Conservation (phyloP, 1,140 invertebrate species). For the Ctenoplectra terminalis region DNA sequence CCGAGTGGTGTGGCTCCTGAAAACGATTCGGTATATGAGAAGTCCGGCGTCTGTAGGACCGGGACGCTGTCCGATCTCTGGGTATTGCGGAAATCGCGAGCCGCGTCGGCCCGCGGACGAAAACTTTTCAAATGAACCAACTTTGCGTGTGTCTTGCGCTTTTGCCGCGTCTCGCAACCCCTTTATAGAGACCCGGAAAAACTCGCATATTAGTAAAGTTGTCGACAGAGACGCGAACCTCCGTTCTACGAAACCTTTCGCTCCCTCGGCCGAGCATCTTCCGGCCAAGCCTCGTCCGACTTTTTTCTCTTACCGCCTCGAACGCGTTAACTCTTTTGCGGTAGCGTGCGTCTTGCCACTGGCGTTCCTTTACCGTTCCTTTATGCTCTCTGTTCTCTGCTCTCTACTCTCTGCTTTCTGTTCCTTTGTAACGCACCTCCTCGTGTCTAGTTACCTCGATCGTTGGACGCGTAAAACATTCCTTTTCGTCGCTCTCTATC, state of each 20-base stretch:
- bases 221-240: slow-evolving; percentile 48
- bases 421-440: too few species aligned
- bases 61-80: background rate
- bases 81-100: slow-evolving; percentile 69
- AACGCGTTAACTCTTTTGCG: background rate
- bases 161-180: slow-evolving; percentile 59
- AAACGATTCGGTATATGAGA: slow-evolving; percentile 53
- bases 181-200: slow-evolving; percentile 43
- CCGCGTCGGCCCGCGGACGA: slow-evolving; percentile 39
- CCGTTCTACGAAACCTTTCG: background rate
- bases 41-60: background rate
- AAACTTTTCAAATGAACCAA: slow-evolving; percentile 77
- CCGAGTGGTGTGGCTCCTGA: slow-evolving; percentile 35
- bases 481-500: too few species aligned
- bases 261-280: slow-evolving; percentile 27
- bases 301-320: background rate
- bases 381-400: too few species aligned
- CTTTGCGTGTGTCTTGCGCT: slow-evolving; percentile 79
- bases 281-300: background rate
- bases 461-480: too few species aligned
- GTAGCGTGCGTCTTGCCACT: too few species aligned
- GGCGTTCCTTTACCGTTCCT: too few species aligned
- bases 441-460: too few species aligned
- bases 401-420: too few species aligned
- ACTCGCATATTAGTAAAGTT: slow-evolving; percentile 79